Base-by-base conservation (phyloP, 1,140 invertebrate genomes). In the Drosophila obscura region DNA sequence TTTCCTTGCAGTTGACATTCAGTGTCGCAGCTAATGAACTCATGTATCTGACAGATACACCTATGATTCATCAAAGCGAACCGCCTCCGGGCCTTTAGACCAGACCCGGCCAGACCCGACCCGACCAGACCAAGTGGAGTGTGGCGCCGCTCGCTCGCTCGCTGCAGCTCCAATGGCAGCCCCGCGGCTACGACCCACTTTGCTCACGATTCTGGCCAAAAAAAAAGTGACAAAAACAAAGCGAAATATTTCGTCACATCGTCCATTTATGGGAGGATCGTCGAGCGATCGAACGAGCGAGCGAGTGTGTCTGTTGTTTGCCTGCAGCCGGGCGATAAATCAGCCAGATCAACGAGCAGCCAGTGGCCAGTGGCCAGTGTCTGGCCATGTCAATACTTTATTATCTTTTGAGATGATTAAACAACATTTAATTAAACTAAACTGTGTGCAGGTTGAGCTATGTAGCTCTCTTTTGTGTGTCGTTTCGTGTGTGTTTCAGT, bases 1-100 rank as follows among this genome's bases (percentile, higher is more conserved):
- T 87, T 87, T 87, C 83, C 83, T 83, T 87, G 83, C 83, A 87
- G 76, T 88, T 87, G 83, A 87, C 84, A 87, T 87, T 87, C 83
- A 88, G 75, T 83, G 75, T 87, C 80, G 85, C 85, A 80, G 77
- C 82, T 87, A 87, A 87, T 87, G 83, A 87, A 87, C 83, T 87
- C 84, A 88, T 87, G 83, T 83, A 83, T 77, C 83, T 83, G 78
- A 87, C 83, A 87, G 81, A 80, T 85, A 85, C 81, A 65, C 69
- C 69, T 65, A 65, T 77, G 75, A 87, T 66, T 87, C 83, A 87
- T 87, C 83, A 87, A 87, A 87, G 79, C 31, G 43, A 24, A 58
- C 82, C 53, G 79, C 77, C 43, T 50, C 31, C 16, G 19, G 16
- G 39, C 28, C 22, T 24, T 0, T 4, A 24, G 22, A 24, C 22